A percentile compares a stretch with the other conserved stretches of the same genome.
phyloP scores from a whole-genome alignment of 2,113 vertebrate genomes.

The Channa maculata region DNA sequence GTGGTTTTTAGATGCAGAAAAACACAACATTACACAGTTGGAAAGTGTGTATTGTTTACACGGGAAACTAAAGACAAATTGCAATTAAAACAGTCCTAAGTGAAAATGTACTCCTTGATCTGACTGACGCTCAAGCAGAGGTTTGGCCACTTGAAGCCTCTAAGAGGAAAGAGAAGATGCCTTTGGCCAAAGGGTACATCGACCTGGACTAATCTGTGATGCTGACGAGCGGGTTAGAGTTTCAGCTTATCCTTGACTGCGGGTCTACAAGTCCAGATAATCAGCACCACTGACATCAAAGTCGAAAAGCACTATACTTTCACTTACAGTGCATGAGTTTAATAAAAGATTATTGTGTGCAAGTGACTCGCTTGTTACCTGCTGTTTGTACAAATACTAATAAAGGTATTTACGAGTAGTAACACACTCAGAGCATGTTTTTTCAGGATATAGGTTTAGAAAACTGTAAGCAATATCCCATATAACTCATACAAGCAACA shows the following conservation, averaged over 20 bases:
- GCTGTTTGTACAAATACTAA: background rate
- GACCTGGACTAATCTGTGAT: constrained; percentile 49
- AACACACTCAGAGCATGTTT: no score
- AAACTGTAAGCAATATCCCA: background rate
- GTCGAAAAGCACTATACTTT: constrained; percentile 24
- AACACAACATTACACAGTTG: no score
- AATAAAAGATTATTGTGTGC: background rate
- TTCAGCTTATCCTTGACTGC: constrained; percentile 60
- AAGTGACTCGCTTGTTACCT: background rate
- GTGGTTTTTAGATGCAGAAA: no score
- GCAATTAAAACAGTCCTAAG: background rate
- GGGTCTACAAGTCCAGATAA: constrained; percentile 24
- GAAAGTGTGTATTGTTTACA: no score
- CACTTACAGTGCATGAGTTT: background rate
- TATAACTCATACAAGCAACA: no score
- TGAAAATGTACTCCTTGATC: constrained; percentile 10
- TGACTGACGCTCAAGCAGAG: constrained; percentile 26
- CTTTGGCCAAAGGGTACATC: constrained; percentile 27
- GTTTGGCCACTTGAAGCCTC: constrained; percentile 39
- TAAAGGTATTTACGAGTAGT: background rate
- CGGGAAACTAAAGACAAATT: no score
- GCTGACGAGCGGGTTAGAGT: constrained; percentile 59
- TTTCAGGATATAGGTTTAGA: background rate
- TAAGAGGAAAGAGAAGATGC: constrained; percentile 51
- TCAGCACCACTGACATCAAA: constrained; percentile 20